Evolutionary conservation across 2,113 vertebrate species (phyloP).

Genomic region (Bufo gargarizans): DNA sequence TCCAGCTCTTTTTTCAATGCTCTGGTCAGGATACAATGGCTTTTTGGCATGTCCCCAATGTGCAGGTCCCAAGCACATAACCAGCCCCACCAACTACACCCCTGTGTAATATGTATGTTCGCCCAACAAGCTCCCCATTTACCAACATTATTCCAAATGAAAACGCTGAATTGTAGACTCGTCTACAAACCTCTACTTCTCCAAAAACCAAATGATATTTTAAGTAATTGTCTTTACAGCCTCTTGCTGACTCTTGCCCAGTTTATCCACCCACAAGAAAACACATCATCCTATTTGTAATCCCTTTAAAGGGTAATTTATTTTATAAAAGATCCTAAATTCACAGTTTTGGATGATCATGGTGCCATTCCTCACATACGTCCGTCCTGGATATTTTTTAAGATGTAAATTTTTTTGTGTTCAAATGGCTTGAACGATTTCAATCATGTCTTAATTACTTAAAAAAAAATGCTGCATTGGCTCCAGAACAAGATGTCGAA

Average conservation of each 20-base stretch:
- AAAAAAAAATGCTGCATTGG: conserved; percentile 93
- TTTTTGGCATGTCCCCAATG: no score
- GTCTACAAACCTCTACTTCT: not conserved
- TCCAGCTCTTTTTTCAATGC: no score
- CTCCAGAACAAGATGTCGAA: conserved; percentile 97
- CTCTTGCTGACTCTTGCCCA: not conserved
- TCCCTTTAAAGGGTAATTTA: conserved; percentile 21
- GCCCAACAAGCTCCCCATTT: no score
- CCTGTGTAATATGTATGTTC: no score
- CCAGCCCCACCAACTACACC: no score
- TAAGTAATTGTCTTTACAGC: not conserved
- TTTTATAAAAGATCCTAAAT: conserved; percentile 43
- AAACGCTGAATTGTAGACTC: not conserved
- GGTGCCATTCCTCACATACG: not conserved
- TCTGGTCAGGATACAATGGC: no score
- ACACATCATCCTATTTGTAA: conserved; percentile 9
- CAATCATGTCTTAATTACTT: conserved; percentile 99
- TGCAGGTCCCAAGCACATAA: no score
- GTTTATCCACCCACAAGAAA: conserved; percentile 8
- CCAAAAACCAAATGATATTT: not conserved
- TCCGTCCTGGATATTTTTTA: conserved; percentile 30
- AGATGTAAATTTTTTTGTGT: conserved; percentile 64
- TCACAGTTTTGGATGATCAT: not conserved
- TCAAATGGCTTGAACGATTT: conserved; percentile 88
- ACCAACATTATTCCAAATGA: not conserved